Evolutionary conservation across 1,140 invertebrate genomes (phyloP).

Genomic region (Scylla paramamosain): DNA sequence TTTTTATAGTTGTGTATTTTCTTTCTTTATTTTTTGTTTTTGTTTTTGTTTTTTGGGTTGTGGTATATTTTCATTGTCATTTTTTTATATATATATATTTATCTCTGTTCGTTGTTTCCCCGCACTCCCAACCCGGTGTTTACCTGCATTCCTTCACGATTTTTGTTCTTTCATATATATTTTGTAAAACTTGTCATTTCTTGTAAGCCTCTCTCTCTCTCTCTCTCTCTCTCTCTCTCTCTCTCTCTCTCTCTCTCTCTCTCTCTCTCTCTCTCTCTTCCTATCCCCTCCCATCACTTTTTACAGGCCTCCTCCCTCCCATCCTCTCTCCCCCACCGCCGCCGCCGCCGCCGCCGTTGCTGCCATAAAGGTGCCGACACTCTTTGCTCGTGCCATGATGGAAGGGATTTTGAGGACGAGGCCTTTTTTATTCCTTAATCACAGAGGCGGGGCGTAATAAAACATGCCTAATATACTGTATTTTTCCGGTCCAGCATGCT

Average conservation of each 20-base stretch:
- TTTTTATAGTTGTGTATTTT: background rate
- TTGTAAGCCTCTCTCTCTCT: background rate
- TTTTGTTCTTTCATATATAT: background rate
- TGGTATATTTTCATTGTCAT: background rate
- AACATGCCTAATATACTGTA: conserved; percentile 45
- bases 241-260: conserved; percentile 25
- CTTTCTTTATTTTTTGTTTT: background rate
- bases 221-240: conserved; percentile 29
- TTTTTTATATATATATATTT: background rate
- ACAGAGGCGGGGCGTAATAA: conserved; percentile 31
- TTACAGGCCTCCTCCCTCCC: background rate
- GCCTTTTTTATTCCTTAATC: conserved; percentile 51
- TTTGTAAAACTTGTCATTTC: background rate
- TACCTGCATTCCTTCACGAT: background rate
- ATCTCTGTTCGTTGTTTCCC: too few species aligned
- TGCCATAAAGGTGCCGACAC: conserved; percentile 37
- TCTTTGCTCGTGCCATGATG: conserved; percentile 25
- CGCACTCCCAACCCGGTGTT: background rate
- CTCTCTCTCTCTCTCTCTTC: background rate
- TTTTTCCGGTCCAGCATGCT: conserved; percentile 47
- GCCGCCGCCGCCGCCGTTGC: background rate
- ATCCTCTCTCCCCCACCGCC: background rate
- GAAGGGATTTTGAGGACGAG: conserved; percentile 48
- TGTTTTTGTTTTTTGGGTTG: background rate
- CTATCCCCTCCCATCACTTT: background rate